A percentile compares a stretch with the other conserved stretches of the same genome.
Evolutionary conservation across 2,113 vertebrate species (phyloP).

Genomic region (Platichthys flesus): DNA sequence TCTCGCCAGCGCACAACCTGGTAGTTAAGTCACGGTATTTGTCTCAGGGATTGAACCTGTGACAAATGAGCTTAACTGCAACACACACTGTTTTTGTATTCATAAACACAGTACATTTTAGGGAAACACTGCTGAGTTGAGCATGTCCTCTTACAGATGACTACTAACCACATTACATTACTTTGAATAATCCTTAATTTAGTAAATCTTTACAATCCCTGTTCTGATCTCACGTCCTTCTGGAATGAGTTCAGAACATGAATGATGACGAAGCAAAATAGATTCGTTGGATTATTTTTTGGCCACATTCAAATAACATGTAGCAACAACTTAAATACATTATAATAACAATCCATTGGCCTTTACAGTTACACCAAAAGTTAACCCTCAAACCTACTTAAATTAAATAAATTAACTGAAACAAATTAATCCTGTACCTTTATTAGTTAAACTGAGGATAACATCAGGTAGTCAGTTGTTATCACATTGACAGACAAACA

Average conservation of each 20-base stretch:
- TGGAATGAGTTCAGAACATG: background rate
- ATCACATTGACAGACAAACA: background rate
- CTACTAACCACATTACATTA: background rate
- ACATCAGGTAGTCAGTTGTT: background rate
- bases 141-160: too few relatives aligned
- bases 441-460: too few relatives aligned
- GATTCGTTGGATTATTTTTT: background rate
- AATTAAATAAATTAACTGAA: background rate
- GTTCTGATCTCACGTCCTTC: background rate
- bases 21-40: background rate
- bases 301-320: background rate
- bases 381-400: background rate
- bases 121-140: background rate
- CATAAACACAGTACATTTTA: background rate
- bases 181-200: background rate
- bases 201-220: too few relatives aligned
- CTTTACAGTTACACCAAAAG: background rate
- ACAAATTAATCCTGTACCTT: too few relatives aligned
- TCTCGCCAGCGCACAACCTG: background rate
- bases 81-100: background rate
- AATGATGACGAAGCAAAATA: background rate
- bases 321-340: background rate
- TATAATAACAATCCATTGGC: too few relatives aligned
- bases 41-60: conserved; percentile 4
- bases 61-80: background rate